Base-by-base conservation (phyloP, 37 sponge, comb jelly and placozoan genomes). In the Agelas oroides region DNA sequence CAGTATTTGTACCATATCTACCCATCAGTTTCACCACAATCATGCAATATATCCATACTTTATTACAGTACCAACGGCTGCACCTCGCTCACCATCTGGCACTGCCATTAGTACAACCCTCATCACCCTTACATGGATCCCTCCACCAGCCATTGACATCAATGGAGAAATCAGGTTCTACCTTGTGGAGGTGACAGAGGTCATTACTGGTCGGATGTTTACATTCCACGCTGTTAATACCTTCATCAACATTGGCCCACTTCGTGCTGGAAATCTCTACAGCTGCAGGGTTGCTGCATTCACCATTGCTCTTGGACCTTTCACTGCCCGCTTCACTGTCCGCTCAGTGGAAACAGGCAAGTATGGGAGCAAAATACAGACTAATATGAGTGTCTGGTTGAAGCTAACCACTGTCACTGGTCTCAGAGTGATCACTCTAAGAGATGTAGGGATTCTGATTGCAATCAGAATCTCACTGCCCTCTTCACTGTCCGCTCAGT, bases 131-230 rank as follows among this genome's bases (percentile, higher is more conserved):
- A 46, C 53, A 5, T 80, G 81, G 71, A 15, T n/a, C 2, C 27
- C 70, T 13, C 81, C 81, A 8, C 70, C 81, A 41, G 8, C 68
- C 1, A 31, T 66, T n/a, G 58, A 69, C 35, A 55, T 57, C 25
- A 80, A 80, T 46, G 81, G 81, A 23, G 30, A 68, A 2, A 67
- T 80, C 32, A 21, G 21, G 21, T 80, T 53, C 71, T 80, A 67
- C 46, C 6, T 80, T 15, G 65, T 80, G 33, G 17, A 40, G 20
- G 46, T 80, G 32, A 67, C 58, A 32, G 81, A 80, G 40, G 37
- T 38, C 1, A 23, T 38, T 31, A 71, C 72, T 41, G 53, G 52
- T 23, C n/a, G 31, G 2, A 2, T 38, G 17, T 71, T 38, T 38
- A 71, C 72, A 41, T 71, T 71, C 52, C 37, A 38, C 39, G 72